phyloP scores from a whole-genome alignment of 2,113 vertebrate species.

The Ptychochromis oligacanthus region DNA sequence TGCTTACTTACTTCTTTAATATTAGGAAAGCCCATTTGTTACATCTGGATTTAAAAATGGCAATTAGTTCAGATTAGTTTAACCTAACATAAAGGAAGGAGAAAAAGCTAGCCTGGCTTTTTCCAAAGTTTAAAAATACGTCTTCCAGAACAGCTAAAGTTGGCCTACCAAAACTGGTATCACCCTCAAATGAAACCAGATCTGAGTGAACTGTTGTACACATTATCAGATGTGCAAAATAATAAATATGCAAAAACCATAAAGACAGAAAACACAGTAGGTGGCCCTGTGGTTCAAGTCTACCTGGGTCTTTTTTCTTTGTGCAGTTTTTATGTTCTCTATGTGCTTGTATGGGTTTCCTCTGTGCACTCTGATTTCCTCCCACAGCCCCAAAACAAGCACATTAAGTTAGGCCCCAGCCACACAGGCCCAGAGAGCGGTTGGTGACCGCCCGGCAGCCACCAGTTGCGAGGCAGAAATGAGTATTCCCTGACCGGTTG shows the following conservation, averaged over 20 bases:
- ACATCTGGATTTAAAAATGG: neutral
- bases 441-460: too few species aligned
- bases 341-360: neutral
- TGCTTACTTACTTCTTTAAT: neutral
- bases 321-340: neutral
- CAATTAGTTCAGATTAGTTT: neutral
- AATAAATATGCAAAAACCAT: neutral
- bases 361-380: neutral
- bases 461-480: too few species aligned
- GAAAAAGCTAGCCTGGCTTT: neutral
- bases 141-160: too few species aligned
- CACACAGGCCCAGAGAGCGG: neutral
- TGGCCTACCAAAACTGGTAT: neutral
- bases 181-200: neutral
- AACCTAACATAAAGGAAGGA: neutral
- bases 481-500: too few species aligned
- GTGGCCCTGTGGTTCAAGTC: neutral
- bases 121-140: neutral
- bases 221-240: neutral
- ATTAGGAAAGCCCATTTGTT: neutral
- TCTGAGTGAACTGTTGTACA: neutral
- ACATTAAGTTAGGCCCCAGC: neutral
- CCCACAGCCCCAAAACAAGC: neutral
- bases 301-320: neutral
- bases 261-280: neutral